Conservation (phyloP, 2,888 invertebrate genomes). For the Erebia epiphron region DNA sequence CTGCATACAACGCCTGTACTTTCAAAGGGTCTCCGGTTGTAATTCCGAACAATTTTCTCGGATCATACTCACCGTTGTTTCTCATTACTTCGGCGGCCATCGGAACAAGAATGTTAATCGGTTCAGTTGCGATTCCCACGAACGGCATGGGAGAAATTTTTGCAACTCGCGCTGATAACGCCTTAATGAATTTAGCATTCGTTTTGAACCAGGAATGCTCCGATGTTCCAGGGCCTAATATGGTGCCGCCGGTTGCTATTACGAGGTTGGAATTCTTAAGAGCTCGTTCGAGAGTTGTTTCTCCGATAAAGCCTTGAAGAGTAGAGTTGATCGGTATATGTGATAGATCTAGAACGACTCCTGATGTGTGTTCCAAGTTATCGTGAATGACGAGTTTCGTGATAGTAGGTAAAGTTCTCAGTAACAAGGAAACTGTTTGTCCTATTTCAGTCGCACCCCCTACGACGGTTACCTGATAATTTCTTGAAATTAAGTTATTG, state of each 20-base stretch:
- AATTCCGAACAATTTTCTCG: slow-evolving; percentile 87
- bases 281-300: slow-evolving; percentile 56
- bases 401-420: slow-evolving; percentile 82
- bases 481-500: slow-evolving; percentile 41
- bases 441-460: slow-evolving; percentile 78
- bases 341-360: slow-evolving; percentile 71
- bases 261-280: slow-evolving; percentile 85
- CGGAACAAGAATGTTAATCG: slow-evolving; percentile 71
- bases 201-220: slow-evolving; percentile 82
- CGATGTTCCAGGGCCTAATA: slow-evolving; percentile 83
- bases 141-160: slow-evolving; percentile 62
- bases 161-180: slow-evolving; percentile 55
- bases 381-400: slow-evolving; percentile 85
- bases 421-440: slow-evolving; percentile 79
- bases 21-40: slow-evolving; percentile 88
- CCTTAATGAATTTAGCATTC: slow-evolving; percentile 69
- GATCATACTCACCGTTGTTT: slow-evolving; percentile 78
- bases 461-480: slow-evolving; percentile 64
- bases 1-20: slow-evolving; percentile 89
- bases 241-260: slow-evolving; percentile 85
- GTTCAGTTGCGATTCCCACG: slow-evolving; percentile 71
- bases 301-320: slow-evolving; percentile 59
- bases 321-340: slow-evolving; percentile 68
- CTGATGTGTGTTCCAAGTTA: slow-evolving; percentile 58
- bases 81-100: slow-evolving; percentile 71